Percentiles rank a stretch among this genome's conserved stretches.
Evolutionary conservation across 2,888 invertebrate genomes (phyloP).

Genomic region (Trichopria drosophilae): DNA sequence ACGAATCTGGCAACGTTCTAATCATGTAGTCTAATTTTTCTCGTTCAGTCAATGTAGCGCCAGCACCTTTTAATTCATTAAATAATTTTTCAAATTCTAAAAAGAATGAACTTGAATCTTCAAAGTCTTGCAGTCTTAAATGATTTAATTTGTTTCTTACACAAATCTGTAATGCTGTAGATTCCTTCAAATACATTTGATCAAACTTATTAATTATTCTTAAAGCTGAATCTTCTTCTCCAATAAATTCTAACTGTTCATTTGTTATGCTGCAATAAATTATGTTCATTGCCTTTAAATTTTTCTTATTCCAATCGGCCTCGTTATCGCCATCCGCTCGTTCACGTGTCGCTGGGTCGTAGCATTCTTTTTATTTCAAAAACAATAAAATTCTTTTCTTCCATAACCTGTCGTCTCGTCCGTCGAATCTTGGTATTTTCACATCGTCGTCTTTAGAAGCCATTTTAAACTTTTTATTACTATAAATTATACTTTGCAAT

Average conservation of each 20-base stretch:
- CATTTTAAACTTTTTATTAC: too few relatives aligned
- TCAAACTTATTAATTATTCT: constrained; percentile 15
- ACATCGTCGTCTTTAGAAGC: constrained; percentile 11
- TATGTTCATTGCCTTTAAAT: constrained; percentile 29
- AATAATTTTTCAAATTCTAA: constrained; percentile 30
- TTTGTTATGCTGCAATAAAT: constrained; percentile 27
- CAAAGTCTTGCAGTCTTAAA: constrained; percentile 32
- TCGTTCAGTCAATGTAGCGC: constrained; percentile 33
- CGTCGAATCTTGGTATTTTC: constrained; percentile 22
- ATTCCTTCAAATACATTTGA: constrained; percentile 23
- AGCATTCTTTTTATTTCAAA: constrained; percentile 28
- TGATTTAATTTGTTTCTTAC: constrained; percentile 34
- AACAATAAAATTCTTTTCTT: constrained; percentile 24
- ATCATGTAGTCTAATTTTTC: constrained; percentile 36
- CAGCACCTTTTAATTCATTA: constrained; percentile 33
- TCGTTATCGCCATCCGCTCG: constrained; percentile 12
- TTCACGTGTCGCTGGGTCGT: constrained; percentile 11
- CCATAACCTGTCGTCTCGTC: constrained; percentile 26
- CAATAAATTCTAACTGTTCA: too few relatives aligned
- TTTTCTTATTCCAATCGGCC: constrained; percentile 21
- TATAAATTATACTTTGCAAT: too few relatives aligned
- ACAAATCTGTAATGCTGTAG: constrained; percentile 36
- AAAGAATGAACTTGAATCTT: constrained; percentile 32
- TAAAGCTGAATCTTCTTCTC: too few relatives aligned
- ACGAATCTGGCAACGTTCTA: constrained; percentile 34